These are phyloP conservation scores for Pomacea maculata DNA, from an alignment of 1,140 invertebrate species.

Conservation along the genomic window DNA sequence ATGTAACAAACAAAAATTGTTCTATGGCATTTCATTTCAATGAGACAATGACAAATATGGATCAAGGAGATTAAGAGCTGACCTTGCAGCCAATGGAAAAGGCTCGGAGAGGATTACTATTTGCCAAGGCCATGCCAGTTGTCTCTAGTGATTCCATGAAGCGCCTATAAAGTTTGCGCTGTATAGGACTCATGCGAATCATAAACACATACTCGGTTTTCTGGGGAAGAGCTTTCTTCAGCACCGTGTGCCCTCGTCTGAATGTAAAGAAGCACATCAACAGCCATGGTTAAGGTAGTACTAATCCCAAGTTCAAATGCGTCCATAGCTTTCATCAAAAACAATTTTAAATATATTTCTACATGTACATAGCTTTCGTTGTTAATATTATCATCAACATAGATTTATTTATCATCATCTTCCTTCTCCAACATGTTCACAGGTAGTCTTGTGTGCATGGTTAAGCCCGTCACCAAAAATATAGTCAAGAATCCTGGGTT, in stretches of 20 bases:
- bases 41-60: neutral
- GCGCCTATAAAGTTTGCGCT: conserved; percentile 78
- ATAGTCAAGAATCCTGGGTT: too few species aligned
- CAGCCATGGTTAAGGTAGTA: neutral
- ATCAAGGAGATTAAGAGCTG: conserved; percentile 34
- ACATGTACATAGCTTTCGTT: too few species aligned
- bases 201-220: conserved; percentile 96
- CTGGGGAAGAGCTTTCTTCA: conserved; percentile 88
- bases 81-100: conserved; percentile 98
- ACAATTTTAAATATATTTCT: too few species aligned
- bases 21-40: too few species aligned
- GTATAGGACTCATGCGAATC: conserved; percentile 83
- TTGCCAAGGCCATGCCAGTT: conserved; percentile 67
- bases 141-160: conserved; percentile 69
- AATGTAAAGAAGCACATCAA: conserved; percentile 29
- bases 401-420: too few species aligned
- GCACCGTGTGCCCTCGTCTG: conserved; percentile 89
- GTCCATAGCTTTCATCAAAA: neutral
- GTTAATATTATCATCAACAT: too few species aligned
- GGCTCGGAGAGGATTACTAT: conserved; percentile 92
- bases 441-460: too few species aligned
- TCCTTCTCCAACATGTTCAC: too few species aligned
- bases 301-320: neutral
- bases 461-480: too few species aligned
- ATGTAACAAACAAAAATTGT: too few species aligned